Evolutionary conservation across 2,113 vertebrate genomes (phyloP).

Genomic region (Lepus timidus): DNA sequence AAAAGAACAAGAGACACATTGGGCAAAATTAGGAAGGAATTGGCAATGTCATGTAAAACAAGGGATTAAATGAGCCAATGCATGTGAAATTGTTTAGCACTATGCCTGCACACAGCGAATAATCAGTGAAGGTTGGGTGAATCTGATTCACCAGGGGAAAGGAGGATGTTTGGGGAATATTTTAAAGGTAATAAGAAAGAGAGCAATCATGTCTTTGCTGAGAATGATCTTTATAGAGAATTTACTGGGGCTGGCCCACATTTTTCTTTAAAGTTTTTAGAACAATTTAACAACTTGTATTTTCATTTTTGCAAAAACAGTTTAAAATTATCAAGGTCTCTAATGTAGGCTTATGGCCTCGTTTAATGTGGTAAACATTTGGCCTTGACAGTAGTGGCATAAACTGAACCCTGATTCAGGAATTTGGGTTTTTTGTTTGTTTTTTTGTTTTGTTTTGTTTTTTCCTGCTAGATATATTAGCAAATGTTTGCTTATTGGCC

Average conservation of each 20-base stretch:
- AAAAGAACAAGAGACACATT: constrained; percentile 42
- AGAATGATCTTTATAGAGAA: constrained; percentile 39
- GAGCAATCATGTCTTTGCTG: not conserved
- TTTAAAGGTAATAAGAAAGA: constrained; percentile 67
- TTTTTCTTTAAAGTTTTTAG: constrained; percentile 16
- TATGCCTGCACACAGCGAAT: not conserved
- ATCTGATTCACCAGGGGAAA: constrained; percentile 45
- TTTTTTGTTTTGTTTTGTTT: not conserved
- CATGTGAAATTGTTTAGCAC: constrained; percentile 36
- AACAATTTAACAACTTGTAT: not conserved
- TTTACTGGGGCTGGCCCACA: not conserved
- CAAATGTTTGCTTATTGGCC: constrained; percentile 15
- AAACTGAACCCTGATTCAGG: not conserved
- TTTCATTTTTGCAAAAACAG: not conserved
- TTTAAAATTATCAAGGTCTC: not conserved
- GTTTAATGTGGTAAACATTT: not conserved
- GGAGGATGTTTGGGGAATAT: constrained; percentile 33
- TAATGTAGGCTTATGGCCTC: not conserved
- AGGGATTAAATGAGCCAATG: constrained; percentile 68
- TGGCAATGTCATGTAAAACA: constrained; percentile 62
- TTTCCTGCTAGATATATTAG: not conserved
- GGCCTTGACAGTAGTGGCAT: not conserved
- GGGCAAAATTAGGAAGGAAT: constrained; percentile 60
- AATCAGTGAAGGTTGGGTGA: constrained; percentile 63
- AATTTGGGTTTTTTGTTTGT: not conserved